These are phyloP conservation scores for Bombyx mori DNA, from an alignment of 1,140 invertebrate species.

Conservation along the genomic window DNA sequence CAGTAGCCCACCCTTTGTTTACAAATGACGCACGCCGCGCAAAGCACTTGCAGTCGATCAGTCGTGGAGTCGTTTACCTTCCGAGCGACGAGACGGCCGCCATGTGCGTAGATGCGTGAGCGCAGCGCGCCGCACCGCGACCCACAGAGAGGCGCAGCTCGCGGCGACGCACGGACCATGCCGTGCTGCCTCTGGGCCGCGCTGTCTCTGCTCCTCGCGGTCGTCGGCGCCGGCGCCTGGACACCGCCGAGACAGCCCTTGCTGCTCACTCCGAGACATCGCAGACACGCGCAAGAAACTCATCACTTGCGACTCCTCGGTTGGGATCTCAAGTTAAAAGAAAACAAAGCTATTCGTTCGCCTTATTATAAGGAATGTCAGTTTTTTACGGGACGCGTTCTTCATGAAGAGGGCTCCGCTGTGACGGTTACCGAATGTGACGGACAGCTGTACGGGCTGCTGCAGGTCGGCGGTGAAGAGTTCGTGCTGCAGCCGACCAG, in stretches of 20 bases:
- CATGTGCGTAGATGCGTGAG: constrained; percentile 64
- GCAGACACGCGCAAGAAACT: constrained; percentile 25
- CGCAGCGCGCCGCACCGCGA: constrained; percentile 39
- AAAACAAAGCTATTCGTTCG: constrained; percentile 53
- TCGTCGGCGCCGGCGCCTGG: constrained; percentile 31
- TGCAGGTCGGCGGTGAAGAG: constrained; percentile 50
- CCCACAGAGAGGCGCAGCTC: constrained; percentile 46
- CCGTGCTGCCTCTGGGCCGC: constrained; percentile 55
- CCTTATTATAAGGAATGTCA: constrained; percentile 58
- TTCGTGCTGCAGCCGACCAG: constrained; percentile 51
- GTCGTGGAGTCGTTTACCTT: constrained; percentile 66
- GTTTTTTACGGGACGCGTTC: constrained; percentile 53
- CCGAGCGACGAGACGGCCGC: constrained; percentile 58
- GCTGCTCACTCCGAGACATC: constrained; percentile 21
- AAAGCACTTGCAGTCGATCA: constrained; percentile 52
- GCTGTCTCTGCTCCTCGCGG: constrained; percentile 26
- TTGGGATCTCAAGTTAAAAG: constrained; percentile 53
- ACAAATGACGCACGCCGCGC: constrained; percentile 54
- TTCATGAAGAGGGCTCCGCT: constrained; percentile 38
- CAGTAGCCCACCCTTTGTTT: constrained; percentile 61
- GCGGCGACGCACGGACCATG: constrained; percentile 61
- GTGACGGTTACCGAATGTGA: constrained; percentile 58
- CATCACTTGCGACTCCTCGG: constrained; percentile 47
- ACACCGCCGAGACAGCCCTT: constrained; percentile 23
- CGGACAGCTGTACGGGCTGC: constrained; percentile 50